Conservation (phyloP, 2,888 invertebrate species). For the Tipula helvola region DNA sequence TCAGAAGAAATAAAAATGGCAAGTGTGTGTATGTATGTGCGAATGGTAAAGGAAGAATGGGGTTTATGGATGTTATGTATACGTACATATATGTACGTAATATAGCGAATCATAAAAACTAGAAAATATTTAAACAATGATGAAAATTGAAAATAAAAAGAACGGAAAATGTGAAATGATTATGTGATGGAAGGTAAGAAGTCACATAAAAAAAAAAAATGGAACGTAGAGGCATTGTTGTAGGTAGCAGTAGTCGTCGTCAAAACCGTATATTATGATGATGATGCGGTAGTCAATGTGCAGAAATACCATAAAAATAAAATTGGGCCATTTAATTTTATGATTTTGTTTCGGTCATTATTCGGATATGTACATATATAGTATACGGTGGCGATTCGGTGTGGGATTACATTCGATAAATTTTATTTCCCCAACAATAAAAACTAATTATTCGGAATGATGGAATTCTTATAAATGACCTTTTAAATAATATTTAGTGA, state of each 20-base stretch:
- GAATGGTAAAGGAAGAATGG: not conserved
- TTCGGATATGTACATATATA: not conserved
- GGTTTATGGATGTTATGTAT: not conserved
- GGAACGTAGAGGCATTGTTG: not conserved
- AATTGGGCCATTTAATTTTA: constrained; percentile 4
- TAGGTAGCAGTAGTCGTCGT: not conserved
- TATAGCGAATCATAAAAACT: not conserved
- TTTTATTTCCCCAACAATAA: not conserved
- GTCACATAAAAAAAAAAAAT: not conserved
- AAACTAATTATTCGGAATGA: constrained; percentile 4
- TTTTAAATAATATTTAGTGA: not conserved
- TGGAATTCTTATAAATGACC: not conserved
- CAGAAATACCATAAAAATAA: not conserved
- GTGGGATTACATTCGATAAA: not conserved
- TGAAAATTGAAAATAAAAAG: not conserved
- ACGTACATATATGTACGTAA: not conserved
- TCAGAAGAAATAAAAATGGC: not conserved
- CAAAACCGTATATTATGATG: not conserved
- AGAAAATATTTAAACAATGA: constrained; percentile 4
- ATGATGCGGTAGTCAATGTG: not conserved
- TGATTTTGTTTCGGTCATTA: not conserved
- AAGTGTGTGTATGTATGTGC: not conserved
- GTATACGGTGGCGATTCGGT: not conserved
- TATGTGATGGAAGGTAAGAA: not conserved
- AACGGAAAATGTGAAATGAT: not conserved